Conservation (phyloP, 1,140 invertebrate species). For the Bombus superbus region DNA sequence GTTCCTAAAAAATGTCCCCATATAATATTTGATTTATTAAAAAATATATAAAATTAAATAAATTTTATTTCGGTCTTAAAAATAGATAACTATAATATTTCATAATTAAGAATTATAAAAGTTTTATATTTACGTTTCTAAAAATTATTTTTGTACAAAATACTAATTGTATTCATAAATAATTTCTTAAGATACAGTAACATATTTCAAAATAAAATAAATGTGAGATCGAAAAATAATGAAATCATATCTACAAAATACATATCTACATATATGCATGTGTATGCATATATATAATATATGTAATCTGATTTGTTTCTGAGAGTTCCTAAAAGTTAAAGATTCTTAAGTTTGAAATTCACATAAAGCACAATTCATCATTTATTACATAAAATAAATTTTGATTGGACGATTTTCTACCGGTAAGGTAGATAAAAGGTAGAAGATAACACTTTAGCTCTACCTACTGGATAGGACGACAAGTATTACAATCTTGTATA, state of each 20-base stretch:
- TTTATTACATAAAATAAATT: slow-evolving; percentile 13
- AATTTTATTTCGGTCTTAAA: not conserved
- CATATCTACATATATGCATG: not conserved
- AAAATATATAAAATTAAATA: not conserved
- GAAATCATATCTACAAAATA: not conserved
- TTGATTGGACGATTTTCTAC: slow-evolving; percentile 41
- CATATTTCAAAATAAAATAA: not conserved
- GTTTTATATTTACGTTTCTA: not conserved
- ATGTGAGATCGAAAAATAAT: not conserved
- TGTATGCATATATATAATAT: not conserved
- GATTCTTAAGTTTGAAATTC: not conserved
- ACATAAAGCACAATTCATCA: slow-evolving; percentile 5
- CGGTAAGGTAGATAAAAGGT: slow-evolving; percentile 38
- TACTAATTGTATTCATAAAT: not conserved
- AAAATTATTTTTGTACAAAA: not conserved
- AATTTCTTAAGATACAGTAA: not conserved
- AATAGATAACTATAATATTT: not conserved
- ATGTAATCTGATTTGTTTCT: not conserved
- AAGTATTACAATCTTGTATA: slow-evolving; percentile 54
- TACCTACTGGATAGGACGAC: slow-evolving; percentile 51
- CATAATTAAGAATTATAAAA: not conserved
- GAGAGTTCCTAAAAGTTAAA: not conserved
- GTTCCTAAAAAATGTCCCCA: slow-evolving; percentile 2
- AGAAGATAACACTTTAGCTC: slow-evolving; percentile 33
- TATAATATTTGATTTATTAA: not conserved